A percentile compares a stretch with the other conserved stretches of the same genome.
Conservation (phyloP, 2,113 vertebrate genomes). For the Xenopus tropicalis region UCB_Xtro_10.0 CM004448.2:24518001-24518500, state of each 20-base stretch:
- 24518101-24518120: conserved; percentile 11
- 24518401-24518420: no score
- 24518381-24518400: not conserved
- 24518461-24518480: no score
- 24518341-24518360: not conserved
- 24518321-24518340: not conserved
- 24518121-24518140: conserved; percentile 11
- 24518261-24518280: conserved; percentile 1
- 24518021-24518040: conserved; percentile 22
- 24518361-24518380: not conserved
- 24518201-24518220: conserved; percentile 14
- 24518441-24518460: no score
- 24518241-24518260: conserved; percentile 9
- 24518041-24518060: conserved; percentile 15
- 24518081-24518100: conserved; percentile 2
- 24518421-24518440: no score
- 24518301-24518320: not conserved
- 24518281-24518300: not conserved
- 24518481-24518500: no score
- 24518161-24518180: conserved; percentile 6
- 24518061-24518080: conserved; percentile 2
- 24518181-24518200: conserved; percentile 22
- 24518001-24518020: conserved; percentile 7
- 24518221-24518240: not conserved
- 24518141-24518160: not conserved